Conservation (phyloP, 2,797 vertebrate genomes). For the Manis pentadactyla region DNA sequence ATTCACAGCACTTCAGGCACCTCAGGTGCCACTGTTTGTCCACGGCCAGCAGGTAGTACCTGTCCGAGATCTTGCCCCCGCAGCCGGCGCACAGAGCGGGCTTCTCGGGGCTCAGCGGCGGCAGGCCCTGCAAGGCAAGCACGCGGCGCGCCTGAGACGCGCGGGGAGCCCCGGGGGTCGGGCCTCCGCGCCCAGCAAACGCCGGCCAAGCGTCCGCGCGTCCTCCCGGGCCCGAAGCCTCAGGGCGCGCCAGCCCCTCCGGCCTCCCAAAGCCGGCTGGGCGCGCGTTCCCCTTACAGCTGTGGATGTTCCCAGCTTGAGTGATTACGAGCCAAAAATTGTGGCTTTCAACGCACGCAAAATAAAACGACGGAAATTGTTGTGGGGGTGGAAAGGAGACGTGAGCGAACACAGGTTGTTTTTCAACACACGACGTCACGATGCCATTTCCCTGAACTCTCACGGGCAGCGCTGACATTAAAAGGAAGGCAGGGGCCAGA, state of each 20-base stretch:
- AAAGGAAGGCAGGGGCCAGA: not conserved
- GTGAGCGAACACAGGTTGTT: not conserved
- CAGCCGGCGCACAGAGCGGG: slow-evolving; percentile 98
- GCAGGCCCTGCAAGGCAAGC: slow-evolving; percentile 92
- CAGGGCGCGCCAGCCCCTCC: too few relatives aligned
- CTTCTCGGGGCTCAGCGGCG: slow-evolving; percentile 97
- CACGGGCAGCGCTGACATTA: not conserved
- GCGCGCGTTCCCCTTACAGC: too few relatives aligned
- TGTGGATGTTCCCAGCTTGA: not conserved
- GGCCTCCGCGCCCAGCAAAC: too few relatives aligned
- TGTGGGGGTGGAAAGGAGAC: not conserved
- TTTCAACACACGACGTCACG: not conserved
- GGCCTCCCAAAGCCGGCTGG: too few relatives aligned
- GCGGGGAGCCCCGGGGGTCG: too few relatives aligned
- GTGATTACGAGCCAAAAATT: not conserved
- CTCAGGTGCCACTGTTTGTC: slow-evolving; percentile 99
- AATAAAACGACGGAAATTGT: not conserved
- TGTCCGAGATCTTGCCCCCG: slow-evolving; percentile 98
- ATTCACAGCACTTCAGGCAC: slow-evolving; percentile 99
- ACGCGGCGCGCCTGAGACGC: not conserved
- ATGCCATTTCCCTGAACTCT: not conserved
- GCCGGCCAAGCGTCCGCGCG: too few relatives aligned
- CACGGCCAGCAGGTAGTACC: slow-evolving; percentile 99
- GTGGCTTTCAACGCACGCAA: not conserved
- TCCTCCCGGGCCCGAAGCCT: too few relatives aligned